These are phyloP conservation scores for Melanostigma gelatinosum DNA, from an alignment of 2,113 vertebrate genomes.

Conservation along the genomic window DNA sequence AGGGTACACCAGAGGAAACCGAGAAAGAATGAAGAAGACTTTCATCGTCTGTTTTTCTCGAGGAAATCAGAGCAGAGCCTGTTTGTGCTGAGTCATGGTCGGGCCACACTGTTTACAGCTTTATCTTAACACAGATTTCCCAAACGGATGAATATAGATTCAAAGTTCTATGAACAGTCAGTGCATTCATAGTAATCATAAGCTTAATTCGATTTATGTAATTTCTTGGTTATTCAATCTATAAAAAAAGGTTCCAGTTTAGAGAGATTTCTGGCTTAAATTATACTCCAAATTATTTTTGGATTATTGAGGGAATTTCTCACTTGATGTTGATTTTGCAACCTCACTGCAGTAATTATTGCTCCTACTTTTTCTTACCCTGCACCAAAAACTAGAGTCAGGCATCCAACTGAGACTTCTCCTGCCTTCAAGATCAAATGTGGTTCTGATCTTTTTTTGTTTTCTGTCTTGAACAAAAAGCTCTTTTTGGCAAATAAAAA, in stretches of 20 bases:
- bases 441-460: conserved; percentile 41
- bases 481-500: conserved; percentile 23
- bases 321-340: conserved; percentile 34
- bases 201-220: not conserved
- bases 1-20: conserved; percentile 10
- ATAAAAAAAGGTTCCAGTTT: not conserved
- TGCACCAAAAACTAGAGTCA: conserved; percentile 33
- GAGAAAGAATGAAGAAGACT: conserved; percentile 32
- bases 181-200: conserved; percentile 15
- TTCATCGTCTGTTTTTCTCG: conserved; percentile 13
- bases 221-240: conserved; percentile 5
- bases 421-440: conserved; percentile 43
- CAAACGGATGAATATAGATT: conserved; percentile 28
- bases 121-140: conserved; percentile 29
- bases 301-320: conserved; percentile 13
- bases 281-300: conserved; percentile 27
- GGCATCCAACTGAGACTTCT: conserved; percentile 6
- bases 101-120: conserved; percentile 41
- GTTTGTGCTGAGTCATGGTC: conserved; percentile 41
- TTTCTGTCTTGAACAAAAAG: conserved; percentile 9
- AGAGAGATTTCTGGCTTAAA: not conserved
- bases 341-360: conserved; percentile 14
- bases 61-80: conserved; percentile 35
- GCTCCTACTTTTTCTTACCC: not conserved
- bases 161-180: conserved; percentile 24